Conservation (phyloP, 2,888 invertebrate genomes). For the Drosophila melanosoma region DNA sequence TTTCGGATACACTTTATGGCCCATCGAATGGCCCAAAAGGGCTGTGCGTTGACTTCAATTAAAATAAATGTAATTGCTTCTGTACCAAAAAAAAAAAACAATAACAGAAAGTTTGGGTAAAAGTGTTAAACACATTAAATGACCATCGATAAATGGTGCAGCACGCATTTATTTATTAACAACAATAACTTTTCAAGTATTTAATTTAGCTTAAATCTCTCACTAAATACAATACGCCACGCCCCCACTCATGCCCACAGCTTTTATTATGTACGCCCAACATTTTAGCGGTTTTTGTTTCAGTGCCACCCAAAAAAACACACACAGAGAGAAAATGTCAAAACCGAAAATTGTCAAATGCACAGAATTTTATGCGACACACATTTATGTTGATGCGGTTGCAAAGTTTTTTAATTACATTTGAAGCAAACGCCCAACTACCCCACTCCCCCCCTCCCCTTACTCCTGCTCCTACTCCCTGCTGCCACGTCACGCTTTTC, state of each 20-base stretch:
- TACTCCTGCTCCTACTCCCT: neutral
- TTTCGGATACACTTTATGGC: constrained; percentile 53
- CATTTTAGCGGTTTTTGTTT: constrained; percentile 57
- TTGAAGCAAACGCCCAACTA: constrained; percentile 41
- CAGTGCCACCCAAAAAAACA: constrained; percentile 12
- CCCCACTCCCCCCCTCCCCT: neutral
- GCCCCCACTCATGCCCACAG: neutral
- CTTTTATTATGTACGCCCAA: constrained; percentile 9
- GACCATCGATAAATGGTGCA: constrained; percentile 61
- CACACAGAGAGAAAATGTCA: constrained; percentile 51
- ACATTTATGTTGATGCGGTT: constrained; percentile 81
- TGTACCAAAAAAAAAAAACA: neutral
- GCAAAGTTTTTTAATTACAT: constrained; percentile 80
- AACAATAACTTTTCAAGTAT: constrained; percentile 69
- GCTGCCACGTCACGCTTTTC: neutral
- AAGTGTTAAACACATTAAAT: constrained; percentile 58
- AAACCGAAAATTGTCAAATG: constrained; percentile 75
- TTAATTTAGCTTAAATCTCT: constrained; percentile 63
- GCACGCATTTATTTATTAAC: constrained; percentile 66
- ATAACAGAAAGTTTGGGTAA: constrained; percentile 32
- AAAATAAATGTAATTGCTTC: constrained; percentile 69
- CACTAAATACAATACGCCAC: constrained; percentile 50
- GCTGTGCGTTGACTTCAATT: constrained; percentile 56
- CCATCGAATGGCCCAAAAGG: constrained; percentile 28
- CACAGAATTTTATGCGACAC: constrained; percentile 69